Percentiles rank a stretch among this genome's conserved stretches.
phyloP scores from a whole-genome alignment of 2,797 vertebrate genomes.

The Morelia viridis region DNA sequence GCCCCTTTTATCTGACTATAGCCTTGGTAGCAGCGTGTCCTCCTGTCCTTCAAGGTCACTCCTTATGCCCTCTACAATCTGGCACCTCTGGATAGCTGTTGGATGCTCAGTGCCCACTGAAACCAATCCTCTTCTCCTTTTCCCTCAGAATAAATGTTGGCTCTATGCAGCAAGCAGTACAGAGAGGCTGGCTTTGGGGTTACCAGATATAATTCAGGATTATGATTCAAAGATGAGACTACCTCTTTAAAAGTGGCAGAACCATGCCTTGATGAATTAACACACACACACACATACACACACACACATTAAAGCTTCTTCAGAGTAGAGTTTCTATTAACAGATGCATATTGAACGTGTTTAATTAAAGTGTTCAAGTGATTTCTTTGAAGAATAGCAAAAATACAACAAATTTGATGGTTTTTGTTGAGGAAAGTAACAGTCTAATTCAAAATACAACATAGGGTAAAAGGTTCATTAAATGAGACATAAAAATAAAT shows the following conservation, averaged over 20 bases:
- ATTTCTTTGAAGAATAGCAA: background rate
- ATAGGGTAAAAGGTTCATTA: background rate
- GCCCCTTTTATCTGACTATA: background rate
- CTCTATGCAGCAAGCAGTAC: background rate
- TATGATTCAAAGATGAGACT: background rate
- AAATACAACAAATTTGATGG: background rate
- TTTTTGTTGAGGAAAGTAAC: background rate
- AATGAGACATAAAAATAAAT: constrained; percentile 3
- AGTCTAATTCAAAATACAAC: background rate
- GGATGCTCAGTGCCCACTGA: background rate
- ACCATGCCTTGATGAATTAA: background rate
- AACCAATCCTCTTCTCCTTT: background rate
- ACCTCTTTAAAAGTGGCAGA: background rate
- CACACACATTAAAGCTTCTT: background rate
- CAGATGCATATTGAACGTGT: background rate
- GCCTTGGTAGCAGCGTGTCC: background rate
- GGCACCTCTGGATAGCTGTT: background rate
- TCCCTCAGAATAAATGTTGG: background rate
- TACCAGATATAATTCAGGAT: background rate
- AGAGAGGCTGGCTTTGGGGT: background rate
- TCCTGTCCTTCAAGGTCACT: background rate
- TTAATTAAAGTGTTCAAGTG: background rate
- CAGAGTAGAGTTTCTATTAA: background rate
- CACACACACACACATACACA: background rate
- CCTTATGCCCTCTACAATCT: background rate